Evolutionary conservation across 2,113 vertebrate genomes (phyloP).

Genomic region (Tachycineta bicolor): DNA sequence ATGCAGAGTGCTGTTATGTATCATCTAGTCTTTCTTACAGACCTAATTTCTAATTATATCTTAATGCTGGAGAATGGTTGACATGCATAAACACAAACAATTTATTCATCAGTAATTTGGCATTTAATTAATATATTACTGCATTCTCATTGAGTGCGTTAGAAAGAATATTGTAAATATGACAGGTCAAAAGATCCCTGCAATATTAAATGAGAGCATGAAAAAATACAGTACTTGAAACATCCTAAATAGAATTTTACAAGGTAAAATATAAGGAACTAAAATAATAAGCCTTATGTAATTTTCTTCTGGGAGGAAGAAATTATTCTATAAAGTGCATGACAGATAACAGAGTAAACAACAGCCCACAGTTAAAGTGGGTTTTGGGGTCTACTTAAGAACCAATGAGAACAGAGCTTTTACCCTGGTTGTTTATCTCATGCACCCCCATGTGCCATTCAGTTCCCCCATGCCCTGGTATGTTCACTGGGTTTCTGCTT

Average conservation of each 20-base stretch:
- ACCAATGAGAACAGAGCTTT: rapidly evolving
- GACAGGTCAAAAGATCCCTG: neutral
- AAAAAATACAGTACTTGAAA: neutral
- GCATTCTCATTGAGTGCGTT: neutral
- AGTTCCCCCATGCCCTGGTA: neutral
- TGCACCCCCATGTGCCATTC: neutral
- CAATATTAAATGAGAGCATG: neutral
- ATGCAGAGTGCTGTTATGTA: neutral
- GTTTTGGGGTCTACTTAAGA: neutral
- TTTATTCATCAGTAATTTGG: slow-evolving; percentile 49
- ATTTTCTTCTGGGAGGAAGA: neutral
- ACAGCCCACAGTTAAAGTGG: neutral
- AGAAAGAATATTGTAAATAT: neutral
- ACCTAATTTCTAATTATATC: slow-evolving; percentile 54
- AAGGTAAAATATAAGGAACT: neutral
- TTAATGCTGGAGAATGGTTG: slow-evolving; percentile 31
- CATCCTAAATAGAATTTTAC: neutral
- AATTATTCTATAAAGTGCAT: neutral
- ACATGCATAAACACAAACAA: slow-evolving; percentile 19
- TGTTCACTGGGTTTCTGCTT: neutral
- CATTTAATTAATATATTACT: slow-evolving; percentile 56
- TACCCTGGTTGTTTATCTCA: neutral
- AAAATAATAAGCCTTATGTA: neutral
- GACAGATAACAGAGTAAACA: neutral
- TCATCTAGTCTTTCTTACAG: slow-evolving; percentile 3